A percentile compares a stretch with the other conserved stretches of the same genome.
Evolutionary conservation across 2,113 vertebrate genomes (phyloP).

Genomic region (Fulmarus glacialis): DNA sequence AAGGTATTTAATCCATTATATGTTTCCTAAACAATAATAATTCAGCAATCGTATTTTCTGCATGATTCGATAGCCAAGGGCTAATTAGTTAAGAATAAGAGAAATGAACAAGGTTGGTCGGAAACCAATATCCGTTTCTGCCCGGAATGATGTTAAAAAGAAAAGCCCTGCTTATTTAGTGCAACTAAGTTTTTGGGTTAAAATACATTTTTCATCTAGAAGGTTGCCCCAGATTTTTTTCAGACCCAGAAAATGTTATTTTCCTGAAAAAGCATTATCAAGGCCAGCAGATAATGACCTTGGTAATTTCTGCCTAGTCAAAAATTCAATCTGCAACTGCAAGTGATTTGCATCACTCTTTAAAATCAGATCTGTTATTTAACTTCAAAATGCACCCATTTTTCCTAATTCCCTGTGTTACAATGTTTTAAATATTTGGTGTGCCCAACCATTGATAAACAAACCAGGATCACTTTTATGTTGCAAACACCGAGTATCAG

Average conservation of each 20-base stretch:
- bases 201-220: background rate
- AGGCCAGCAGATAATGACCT: background rate
- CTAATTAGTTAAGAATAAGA: background rate
- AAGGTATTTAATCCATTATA: background rate
- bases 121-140: background rate
- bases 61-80: background rate
- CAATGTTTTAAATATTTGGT: background rate
- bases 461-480: background rate
- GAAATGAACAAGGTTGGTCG: background rate
- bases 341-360: background rate
- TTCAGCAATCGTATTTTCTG: background rate
- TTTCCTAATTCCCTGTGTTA: background rate
- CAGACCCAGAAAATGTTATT: background rate
- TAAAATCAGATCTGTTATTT: background rate
- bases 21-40: background rate
- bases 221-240: background rate
- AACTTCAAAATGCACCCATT: background rate
- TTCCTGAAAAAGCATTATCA: background rate
- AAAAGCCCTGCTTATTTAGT: background rate
- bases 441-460: background rate
- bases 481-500: background rate
- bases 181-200: background rate
- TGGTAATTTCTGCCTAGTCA: background rate
- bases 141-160: background rate
- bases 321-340: background rate